Evolutionary conservation across 2,888 invertebrate genomes (phyloP).

Genomic region (Tanytarsus gracilentus): DNA sequence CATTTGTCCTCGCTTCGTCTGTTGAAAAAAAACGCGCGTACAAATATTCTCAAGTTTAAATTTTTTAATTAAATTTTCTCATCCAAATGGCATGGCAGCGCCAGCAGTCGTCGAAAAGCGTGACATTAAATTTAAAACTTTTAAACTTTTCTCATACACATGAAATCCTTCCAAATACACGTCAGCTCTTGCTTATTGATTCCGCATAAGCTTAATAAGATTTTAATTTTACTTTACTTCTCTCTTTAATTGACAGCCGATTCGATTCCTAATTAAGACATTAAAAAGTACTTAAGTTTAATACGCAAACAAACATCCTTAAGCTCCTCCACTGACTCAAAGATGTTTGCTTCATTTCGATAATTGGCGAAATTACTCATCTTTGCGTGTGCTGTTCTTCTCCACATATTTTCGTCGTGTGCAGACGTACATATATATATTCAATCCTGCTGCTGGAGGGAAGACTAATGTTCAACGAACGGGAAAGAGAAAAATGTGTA

Average conservation of each 20-base stretch:
- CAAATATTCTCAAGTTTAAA: too few species aligned
- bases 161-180: too few species aligned
- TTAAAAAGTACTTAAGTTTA: conserved; percentile 16
- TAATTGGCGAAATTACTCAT: conserved; percentile 6
- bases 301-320: conserved; percentile 13
- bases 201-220: neutral
- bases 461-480: too few species aligned
- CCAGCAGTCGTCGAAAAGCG: too few species aligned
- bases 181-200: too few species aligned
- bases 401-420: neutral
- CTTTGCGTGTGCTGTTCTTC: neutral
- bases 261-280: conserved; percentile 20
- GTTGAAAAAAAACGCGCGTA: too few species aligned
- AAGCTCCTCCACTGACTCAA: neutral
- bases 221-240: neutral
- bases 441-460: too few species aligned
- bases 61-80: neutral
- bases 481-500: neutral
- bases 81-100: too few species aligned
- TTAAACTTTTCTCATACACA: too few species aligned
- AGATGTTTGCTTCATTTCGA: neutral
- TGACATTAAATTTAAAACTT: too few species aligned
- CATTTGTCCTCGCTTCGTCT: neutral
- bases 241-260: neutral
- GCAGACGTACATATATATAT: neutral